Evolutionary conservation across 1,140 invertebrate genomes (phyloP).

Genomic region (Oryctes rhinoceros): DNA sequence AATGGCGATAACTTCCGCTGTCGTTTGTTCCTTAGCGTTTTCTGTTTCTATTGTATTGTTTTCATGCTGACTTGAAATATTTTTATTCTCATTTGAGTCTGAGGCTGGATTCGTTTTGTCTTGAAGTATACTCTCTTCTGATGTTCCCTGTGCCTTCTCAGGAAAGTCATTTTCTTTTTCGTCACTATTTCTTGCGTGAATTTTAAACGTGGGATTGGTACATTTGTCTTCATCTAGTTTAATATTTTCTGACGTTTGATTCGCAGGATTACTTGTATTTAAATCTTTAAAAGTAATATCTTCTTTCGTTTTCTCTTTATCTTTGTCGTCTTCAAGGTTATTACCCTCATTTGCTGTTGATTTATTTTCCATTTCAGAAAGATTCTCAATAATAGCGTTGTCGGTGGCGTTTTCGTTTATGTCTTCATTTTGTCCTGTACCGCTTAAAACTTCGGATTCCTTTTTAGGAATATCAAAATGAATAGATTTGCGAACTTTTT

Average conservation of each 20-base stretch:
- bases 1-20: neutral
- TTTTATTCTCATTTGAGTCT: neutral
- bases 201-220: slow-evolving; percentile 13
- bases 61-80: neutral
- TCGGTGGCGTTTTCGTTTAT: too few relatives aligned
- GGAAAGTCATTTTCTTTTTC: slow-evolving; percentile 25
- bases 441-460: neutral
- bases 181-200: neutral
- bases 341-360: slow-evolving; percentile 1
- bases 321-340: neutral
- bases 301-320: neutral
- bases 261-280: too few relatives aligned
- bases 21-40: neutral
- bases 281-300: neutral
- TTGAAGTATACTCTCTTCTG: neutral
- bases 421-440: slow-evolving; percentile 8
- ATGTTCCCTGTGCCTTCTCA: neutral
- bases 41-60: too few relatives aligned
- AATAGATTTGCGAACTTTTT: slow-evolving; percentile 9
- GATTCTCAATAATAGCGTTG: neutral
- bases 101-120: neutral
- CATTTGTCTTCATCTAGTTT: neutral
- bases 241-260: too few relatives aligned
- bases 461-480: neutral
- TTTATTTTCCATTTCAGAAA: neutral